These are phyloP conservation scores for Drosophila nasuta DNA, from an alignment of 1,140 invertebrate species.

Conservation along the genomic window DNA sequence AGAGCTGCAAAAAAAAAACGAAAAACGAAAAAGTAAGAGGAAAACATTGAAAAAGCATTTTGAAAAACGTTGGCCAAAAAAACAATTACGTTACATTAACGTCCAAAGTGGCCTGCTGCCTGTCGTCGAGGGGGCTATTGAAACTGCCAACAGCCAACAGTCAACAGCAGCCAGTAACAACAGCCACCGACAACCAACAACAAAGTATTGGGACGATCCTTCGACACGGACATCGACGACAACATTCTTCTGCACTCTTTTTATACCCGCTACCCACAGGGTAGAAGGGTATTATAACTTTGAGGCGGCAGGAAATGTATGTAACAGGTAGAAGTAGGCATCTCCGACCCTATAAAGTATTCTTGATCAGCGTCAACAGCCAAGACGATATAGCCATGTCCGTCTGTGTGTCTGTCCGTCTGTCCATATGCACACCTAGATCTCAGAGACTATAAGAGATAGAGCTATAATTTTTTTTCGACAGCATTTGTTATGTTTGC, in stretches of 20 bases:
- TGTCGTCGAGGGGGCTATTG: constrained; percentile 36
- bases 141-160: constrained; percentile 51
- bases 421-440: too few relatives aligned
- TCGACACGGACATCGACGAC: constrained; percentile 19
- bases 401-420: too few relatives aligned
- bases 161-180: neutral
- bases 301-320: too few relatives aligned
- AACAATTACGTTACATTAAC: constrained; percentile 80
- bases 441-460: too few relatives aligned
- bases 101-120: constrained; percentile 60
- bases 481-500: too few relatives aligned
- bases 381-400: too few relatives aligned
- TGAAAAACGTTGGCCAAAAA: constrained; percentile 29
- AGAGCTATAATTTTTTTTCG: too few relatives aligned
- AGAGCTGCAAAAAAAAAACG: constrained; percentile 1
- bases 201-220: constrained; percentile 1
- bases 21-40: neutral
- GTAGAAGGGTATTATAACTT: too few relatives aligned
- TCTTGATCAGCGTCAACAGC: too few relatives aligned
- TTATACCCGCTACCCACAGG: too few relatives aligned
- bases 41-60: constrained; percentile 55
- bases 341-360: too few relatives aligned
- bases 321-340: too few relatives aligned
- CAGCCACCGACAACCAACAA: neutral
- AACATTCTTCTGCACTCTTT: constrained; percentile 9